Base-by-base conservation (phyloP, 2,113 vertebrate species). In the Caloenas nicobarica region DNA sequence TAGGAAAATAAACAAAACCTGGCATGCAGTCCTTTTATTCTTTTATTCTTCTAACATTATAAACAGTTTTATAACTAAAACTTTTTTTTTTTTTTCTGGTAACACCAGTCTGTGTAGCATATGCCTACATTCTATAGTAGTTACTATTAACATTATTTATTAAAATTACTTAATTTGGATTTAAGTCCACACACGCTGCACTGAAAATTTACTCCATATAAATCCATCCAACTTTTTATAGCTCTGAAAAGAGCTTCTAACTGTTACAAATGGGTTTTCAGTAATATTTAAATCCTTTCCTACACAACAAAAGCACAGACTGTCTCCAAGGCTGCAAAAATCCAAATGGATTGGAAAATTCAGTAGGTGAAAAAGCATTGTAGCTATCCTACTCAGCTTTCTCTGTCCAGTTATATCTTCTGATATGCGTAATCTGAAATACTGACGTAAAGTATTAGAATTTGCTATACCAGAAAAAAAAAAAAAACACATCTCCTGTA, bases 231-330 rank as follows among this genome's bases (percentile, higher is more conserved):
- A 77, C 29, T 71, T 93, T 86, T 92, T 70, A 73, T 17, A 91
- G 50, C 13, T 62, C 36, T 88, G 34, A 82, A 96, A 87, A 88
- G 13, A 13, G 17, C 65, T 91, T 94, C 44, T 84, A 69, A 72
- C 86, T 73, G 71, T 96, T 93, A 66, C 94, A 90, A 96, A 96
- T 72, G 53, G 89, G 57, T 81, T 97, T 97, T 96, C 64, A 90
- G 58, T 87, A 90, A 88, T 92, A 96, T 93, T 97, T 96, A 94
- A 97, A 96, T 95, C 48, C 64, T 68, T 89, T 91, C 38, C 51
- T 56, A 9, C 31, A 90, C 66, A 89, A 94, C 48, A 93, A 93
- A 93, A 92, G 29, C 48, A 74, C 18, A 91, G 38, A 18, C n/a
- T 68, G 7, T 73, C 76, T 91, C 58, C 72, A 88, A 91, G 56